phyloP scores from a whole-genome alignment of 2,888 invertebrate species.

The Polylopha cassiicola region DNA sequence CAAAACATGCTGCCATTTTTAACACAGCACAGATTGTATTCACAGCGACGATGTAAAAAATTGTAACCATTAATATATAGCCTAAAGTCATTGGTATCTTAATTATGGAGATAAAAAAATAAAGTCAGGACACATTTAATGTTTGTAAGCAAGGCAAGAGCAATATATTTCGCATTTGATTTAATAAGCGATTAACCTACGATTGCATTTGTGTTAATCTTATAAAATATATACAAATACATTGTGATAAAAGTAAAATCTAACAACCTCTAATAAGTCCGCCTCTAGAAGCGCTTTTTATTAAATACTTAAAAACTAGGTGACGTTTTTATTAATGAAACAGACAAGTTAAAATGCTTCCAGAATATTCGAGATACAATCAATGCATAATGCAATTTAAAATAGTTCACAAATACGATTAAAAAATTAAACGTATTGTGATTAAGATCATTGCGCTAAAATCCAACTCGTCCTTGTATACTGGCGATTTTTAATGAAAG shows the following conservation, averaged over 20 bases:
- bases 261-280: background rate
- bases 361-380: constrained; percentile 11
- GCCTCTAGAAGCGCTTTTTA: too few species aligned
- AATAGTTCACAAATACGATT: background rate
- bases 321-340: too few species aligned
- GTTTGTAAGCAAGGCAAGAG: too few species aligned
- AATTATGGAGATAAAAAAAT: too few species aligned
- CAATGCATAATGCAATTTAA: constrained; percentile 4
- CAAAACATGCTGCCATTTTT: too few species aligned
- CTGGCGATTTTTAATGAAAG: constrained; percentile 48
- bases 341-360: too few species aligned
- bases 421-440: constrained; percentile 3
- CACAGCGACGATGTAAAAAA: too few species aligned
- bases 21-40: too few species aligned
- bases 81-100: too few species aligned
- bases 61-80: too few species aligned
- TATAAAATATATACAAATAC: constrained; percentile 7
- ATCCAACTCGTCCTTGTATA: constrained; percentile 48
- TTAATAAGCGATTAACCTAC: constrained; percentile 2
- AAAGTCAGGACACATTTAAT: too few species aligned
- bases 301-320: too few species aligned
- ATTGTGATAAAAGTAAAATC: constrained; percentile 4
- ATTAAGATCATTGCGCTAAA: constrained; percentile 26
- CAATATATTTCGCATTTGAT: constrained; percentile 6
- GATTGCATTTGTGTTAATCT: background rate